Conservation (phyloP, 2,888 invertebrate species). For the Zygothrica quintamaculata region DNA sequence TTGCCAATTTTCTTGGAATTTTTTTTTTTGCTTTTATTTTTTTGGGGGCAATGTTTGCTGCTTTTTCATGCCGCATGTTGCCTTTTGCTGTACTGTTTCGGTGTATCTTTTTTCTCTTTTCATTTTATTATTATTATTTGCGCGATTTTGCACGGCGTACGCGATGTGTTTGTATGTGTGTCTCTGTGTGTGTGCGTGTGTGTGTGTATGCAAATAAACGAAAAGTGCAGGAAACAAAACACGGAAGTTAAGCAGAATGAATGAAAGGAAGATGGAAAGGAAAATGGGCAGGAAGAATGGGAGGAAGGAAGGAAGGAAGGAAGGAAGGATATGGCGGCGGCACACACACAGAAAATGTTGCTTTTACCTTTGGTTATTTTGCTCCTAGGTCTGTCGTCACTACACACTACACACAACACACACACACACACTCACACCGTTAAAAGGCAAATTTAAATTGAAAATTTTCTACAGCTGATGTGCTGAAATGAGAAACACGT, state of each 20-base stretch:
- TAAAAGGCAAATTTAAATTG: conserved; percentile 78
- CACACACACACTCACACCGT: neutral
- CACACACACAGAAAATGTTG: conserved; percentile 64
- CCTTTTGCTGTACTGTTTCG: conserved; percentile 60
- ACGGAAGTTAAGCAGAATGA: conserved; percentile 73
- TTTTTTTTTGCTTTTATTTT: conserved; percentile 9
- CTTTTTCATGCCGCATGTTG: conserved; percentile 14
- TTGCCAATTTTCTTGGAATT: conserved; percentile 71
- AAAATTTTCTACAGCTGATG: conserved; percentile 72
- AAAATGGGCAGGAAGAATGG: no score
- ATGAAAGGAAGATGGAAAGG: conserved; percentile 29
- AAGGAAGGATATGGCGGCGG: conserved; percentile 68
- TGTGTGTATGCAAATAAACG: conserved; percentile 77
- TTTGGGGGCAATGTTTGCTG: conserved; percentile 8
- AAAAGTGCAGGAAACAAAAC: conserved; percentile 79
- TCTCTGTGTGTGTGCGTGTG: no score
- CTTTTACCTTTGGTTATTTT: conserved; percentile 18
- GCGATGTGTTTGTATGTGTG: conserved; percentile 64
- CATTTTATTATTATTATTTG: conserved; percentile 73
- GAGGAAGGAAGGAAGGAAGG: conserved; percentile 52
- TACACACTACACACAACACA: conserved; percentile 21
- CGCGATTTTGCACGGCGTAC: conserved; percentile 73
- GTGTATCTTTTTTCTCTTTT: conserved; percentile 13
- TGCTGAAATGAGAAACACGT: conserved; percentile 67
- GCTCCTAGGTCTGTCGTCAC: conserved; percentile 16